A percentile compares a stretch with the other conserved stretches of the same genome.
phyloP scores from a whole-genome alignment of 2,113 vertebrate species.

The Felis chaus region DNA sequence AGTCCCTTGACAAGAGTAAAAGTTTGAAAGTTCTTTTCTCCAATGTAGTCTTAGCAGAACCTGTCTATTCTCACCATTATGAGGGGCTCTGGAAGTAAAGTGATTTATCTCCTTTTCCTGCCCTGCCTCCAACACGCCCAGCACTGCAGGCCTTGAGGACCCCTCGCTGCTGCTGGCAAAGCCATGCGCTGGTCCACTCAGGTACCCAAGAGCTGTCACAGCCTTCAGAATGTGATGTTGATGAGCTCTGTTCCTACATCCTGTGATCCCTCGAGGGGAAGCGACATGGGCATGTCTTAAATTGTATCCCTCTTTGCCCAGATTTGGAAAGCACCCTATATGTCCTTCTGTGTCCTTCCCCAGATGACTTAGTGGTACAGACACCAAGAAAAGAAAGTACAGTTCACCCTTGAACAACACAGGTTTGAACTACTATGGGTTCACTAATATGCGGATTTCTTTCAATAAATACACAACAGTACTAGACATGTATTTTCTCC shows the following conservation, averaged over 20 bases:
- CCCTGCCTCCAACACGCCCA: rapidly evolving
- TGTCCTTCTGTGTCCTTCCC: not conserved
- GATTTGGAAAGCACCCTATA: not conserved
- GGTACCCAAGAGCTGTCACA: not conserved
- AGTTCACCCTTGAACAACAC: not conserved
- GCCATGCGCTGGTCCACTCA: rapidly evolving
- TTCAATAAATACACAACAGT: not conserved
- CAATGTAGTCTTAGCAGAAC: not conserved
- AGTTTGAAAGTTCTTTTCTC: not conserved
- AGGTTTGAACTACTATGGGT: not conserved
- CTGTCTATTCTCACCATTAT: not conserved
- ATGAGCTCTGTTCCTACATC: not conserved
- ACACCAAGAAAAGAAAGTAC: not conserved
- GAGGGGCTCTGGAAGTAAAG: not conserved
- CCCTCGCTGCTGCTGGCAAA: not conserved
- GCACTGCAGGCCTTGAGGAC: not conserved
- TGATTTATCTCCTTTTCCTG: not conserved
- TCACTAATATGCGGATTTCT: not conserved
- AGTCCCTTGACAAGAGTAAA: not conserved
- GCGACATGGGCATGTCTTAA: not conserved
- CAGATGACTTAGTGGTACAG: not conserved
- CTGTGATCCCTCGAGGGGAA: rapidly evolving
- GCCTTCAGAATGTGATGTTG: not conserved
- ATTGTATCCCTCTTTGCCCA: not conserved
- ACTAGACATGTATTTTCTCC: not conserved